Evolutionary conservation across 2,888 invertebrate species (phyloP), one percentile per base, ranked within the genome.

Genomic region (Drosophila formosana): DNA sequence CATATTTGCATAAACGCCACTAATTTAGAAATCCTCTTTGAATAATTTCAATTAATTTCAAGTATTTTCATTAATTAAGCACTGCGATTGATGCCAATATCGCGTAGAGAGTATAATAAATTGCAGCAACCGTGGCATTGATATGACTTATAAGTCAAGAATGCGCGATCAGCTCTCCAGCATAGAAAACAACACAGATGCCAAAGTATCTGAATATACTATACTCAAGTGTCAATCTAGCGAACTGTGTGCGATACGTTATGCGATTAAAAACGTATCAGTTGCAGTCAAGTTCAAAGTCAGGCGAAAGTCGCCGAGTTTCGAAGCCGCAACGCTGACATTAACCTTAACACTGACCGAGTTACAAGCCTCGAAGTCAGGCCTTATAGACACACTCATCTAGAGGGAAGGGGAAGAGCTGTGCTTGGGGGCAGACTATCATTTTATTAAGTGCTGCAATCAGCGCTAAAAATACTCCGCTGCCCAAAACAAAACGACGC

Each of bases 251-350:
- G 18, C n/a, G n/a, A 23, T 34, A 7, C n/a, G 32, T 7, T 45
- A 8, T 53, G 43, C 23, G 8, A 25, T 45, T 23, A 45, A 55
- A 32, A 45, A 13, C 25, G 25, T 45, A 25, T 23, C 9, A 45
- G 25, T 45, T 57, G 6, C 41, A 49, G 47, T 52, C 88, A 82
- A 88, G 88, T 87, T 82, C 87, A 88, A 80, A 69, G 88, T 82
- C 82, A 88, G 68, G 60, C 52, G 47, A 56, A 50, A 72, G 46
- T 53, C 72, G 63, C 11, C 5, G 5, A 37, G 37, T n/a, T 37
- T 1, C 37, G 23, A 43, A 41, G 32, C 18, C 66, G 61, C 37
- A 32, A 34, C 34, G 63, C 41, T 32, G 46, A 32, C 55, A 58
- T 55, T 58, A 68, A 68, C 75, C 72, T 79, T 65, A 75, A 66